phyloP scores from a whole-genome alignment of 2,888 invertebrate species.

The Zele albiditarsus region DNA sequence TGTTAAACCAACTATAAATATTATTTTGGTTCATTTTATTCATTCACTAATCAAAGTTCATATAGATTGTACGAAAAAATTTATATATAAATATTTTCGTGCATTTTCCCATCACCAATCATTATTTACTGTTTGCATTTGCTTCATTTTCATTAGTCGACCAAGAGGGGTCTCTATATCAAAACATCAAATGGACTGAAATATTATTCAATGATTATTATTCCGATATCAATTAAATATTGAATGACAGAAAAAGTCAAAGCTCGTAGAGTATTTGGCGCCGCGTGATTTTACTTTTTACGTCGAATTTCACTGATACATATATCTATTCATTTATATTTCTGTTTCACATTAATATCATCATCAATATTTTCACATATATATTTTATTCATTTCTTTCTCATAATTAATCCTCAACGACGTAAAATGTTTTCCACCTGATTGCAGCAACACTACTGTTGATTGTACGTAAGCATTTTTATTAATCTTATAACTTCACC shows the following conservation, averaged over 20 bases:
- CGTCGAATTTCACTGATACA: not conserved
- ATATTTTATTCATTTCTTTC: conserved; percentile 1
- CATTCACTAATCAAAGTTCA: not conserved
- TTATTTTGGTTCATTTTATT: not conserved
- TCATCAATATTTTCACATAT: conserved; percentile 5
- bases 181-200: not conserved
- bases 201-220: not conserved
- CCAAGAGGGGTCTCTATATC: not conserved
- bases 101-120: not conserved
- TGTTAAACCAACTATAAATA: not conserved
- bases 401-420: conserved; percentile 22
- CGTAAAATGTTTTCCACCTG: conserved; percentile 46
- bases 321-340: not conserved
- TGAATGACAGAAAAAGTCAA: not conserved
- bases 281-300: not conserved
- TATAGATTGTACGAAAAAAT: conserved; percentile 5
- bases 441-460: conserved; percentile 62
- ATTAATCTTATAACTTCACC: conserved; percentile 40
- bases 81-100: not conserved
- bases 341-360: not conserved
- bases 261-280: not conserved
- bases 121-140: not conserved
- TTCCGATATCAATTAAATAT: not conserved
- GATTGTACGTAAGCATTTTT: conserved; percentile 70
- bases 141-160: not conserved